A percentile compares a stretch with the other conserved stretches of the same genome.
phyloP scores from a whole-genome alignment of 30 jellyfish, hydroid and myxozoan species.

The Aurelia aurita complex sp. Pacific region DNA sequence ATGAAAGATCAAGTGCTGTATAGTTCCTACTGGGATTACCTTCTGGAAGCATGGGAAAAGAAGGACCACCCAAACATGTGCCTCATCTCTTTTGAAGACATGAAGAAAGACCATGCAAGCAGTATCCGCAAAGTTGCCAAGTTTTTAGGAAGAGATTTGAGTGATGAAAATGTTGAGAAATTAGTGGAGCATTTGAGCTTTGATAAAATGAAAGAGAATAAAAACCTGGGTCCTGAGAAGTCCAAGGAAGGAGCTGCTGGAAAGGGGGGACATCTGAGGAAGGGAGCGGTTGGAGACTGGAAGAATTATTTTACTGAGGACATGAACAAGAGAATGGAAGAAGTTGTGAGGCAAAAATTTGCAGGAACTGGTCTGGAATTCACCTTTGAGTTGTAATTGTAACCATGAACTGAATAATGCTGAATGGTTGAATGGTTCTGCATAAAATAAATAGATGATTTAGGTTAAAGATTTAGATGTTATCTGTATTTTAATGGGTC shows the following conservation, averaged over 20 bases:
- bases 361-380: constrained; percentile 24
- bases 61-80: constrained; percentile 43
- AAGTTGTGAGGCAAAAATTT: neutral
- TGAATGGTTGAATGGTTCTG: too few species aligned
- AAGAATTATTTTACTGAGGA: neutral
- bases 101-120: constrained; percentile 23
- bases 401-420: too few species aligned
- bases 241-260: neutral
- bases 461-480: too few species aligned
- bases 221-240: neutral
- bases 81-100: constrained; percentile 24
- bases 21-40: constrained; percentile 17
- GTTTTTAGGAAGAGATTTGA: constrained; percentile 13
- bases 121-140: constrained; percentile 30
- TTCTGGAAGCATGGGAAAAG: constrained; percentile 19
- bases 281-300: neutral
- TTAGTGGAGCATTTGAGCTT: constrained; percentile 18
- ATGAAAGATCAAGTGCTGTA: constrained; percentile 20
- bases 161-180: constrained; percentile 1
- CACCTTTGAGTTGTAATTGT: neutral
- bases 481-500: too few species aligned
- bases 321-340: constrained; percentile 16
- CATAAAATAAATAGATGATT: too few species aligned
- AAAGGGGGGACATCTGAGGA: constrained; percentile 1
- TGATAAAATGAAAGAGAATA: constrained; percentile 23